Conservation (phyloP, 2,888 invertebrate genomes). For the Empis stercorea region DNA sequence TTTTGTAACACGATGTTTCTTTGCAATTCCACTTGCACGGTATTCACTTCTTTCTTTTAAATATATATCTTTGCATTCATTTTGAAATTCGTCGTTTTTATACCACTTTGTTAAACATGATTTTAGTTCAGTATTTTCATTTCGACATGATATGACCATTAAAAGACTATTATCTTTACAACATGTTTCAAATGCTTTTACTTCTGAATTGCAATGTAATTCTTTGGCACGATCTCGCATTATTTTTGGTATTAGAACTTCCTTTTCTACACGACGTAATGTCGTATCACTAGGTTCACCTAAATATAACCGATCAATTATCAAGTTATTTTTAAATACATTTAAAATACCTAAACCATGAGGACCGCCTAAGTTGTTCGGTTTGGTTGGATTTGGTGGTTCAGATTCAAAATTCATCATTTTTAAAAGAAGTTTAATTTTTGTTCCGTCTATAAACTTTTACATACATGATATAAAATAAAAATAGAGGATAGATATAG, state of each 20-base stretch:
- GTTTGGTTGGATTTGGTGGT: too few species aligned
- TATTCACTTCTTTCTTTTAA: conserved; percentile 68
- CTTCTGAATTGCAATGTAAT: conserved; percentile 65
- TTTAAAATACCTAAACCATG: neutral
- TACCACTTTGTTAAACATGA: conserved; percentile 67
- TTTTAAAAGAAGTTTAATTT: too few species aligned
- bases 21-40: conserved; percentile 62
- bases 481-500: too few species aligned
- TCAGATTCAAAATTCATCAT: too few species aligned
- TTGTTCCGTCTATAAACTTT: too few species aligned
- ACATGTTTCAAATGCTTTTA: conserved; percentile 56
- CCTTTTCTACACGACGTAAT: conserved; percentile 77
- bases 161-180: conserved; percentile 54
- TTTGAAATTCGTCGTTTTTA: conserved; percentile 56
- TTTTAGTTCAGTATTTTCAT: conserved; percentile 54
- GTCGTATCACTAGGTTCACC: conserved; percentile 45
- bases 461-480: too few species aligned
- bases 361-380: too few species aligned
- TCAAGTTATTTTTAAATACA: too few species aligned
- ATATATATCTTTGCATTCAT: conserved; percentile 65
- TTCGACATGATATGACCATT: conserved; percentile 63
- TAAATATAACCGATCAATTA: conserved; percentile 10
- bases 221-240: conserved; percentile 69
- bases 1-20: conserved; percentile 40
- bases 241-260: conserved; percentile 78